Evolutionary conservation across 2,888 invertebrate genomes (phyloP), one percentile per base, ranked within the genome.

Genomic region (Synergus gifuensis): DNA sequence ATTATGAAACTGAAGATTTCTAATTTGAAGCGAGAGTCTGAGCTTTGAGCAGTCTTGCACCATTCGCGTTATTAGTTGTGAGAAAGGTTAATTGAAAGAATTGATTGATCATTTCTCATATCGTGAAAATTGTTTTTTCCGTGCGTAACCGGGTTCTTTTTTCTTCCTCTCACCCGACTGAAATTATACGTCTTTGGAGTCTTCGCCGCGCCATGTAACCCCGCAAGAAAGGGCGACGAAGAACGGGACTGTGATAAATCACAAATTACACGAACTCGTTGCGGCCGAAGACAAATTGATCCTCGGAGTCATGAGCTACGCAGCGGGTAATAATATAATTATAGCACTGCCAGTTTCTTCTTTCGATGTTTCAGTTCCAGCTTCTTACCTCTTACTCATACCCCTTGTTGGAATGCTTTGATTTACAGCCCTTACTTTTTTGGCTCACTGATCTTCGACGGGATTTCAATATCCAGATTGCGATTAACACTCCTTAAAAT

Each of bases 321-420:
- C 87, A 88, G 87, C 88, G 86, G 87, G 87, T 90, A 90, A 90
- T 90, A 90, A 90, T 91, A 90, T 91, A 91, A 91, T 90, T 90
- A 91, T 88, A 89, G 88, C 87, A 89, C 86, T 86, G 86, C 83
- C 86, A 86, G 82, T 78, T 84, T 73, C 73, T 73, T 84, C 85
- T 86, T 88, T 85, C 85, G 86, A 85, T 85, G 86, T 86, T 88
- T 88, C 86, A 84, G 87, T 86, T 87, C 85, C 85, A 84, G 84
- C 86, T 88, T 87, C 86, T 83, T 86, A 81, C 79, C 69, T n/a
- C 78, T 67, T 69, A 66, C 58, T 64, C 62, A 44, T 64, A 64
- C 36, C 28, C 42, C 60, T 36, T 63, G 63, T 66, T 67, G 79
- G 9, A 60, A 22, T 64, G 76, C 42, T 83, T 36, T 85, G 81